Percentiles rank a stretch among this genome's conserved stretches.
phyloP scores from a whole-genome alignment of 2,113 vertebrate genomes.

The Uropsilus gracilis region DNA sequence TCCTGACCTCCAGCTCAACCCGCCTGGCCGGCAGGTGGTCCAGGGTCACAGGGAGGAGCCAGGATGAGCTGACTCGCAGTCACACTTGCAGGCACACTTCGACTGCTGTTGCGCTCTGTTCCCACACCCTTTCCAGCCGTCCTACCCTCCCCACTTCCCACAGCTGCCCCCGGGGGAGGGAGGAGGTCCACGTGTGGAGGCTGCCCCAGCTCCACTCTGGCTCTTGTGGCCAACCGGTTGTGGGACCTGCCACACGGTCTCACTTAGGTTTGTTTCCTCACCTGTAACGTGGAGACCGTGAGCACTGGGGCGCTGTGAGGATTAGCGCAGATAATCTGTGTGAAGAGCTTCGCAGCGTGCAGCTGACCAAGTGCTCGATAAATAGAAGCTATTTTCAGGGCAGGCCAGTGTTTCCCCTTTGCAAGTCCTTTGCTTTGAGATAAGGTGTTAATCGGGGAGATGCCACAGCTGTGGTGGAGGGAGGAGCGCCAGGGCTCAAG shows the following conservation, averaged over 20 bases:
- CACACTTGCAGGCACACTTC: too few relatives aligned
- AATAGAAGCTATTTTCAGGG: constrained; percentile 66
- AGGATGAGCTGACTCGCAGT: not conserved
- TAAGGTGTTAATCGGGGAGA: not conserved
- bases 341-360: constrained; percentile 62
- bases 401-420: not conserved
- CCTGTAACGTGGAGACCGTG: constrained; percentile 16
- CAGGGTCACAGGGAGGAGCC: not conserved
- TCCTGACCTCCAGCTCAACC: constrained; percentile 1
- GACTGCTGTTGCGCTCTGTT: too few relatives aligned
- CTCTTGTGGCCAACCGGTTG: not conserved
- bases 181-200: not conserved
- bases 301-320: not conserved
- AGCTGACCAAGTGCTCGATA: constrained; percentile 47
- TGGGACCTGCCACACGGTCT: not conserved
- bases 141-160: not conserved
- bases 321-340: constrained; percentile 57
- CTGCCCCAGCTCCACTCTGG: not conserved
- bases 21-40: not conserved
- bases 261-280: constrained; percentile 24
- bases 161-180: not conserved
- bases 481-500: not conserved
- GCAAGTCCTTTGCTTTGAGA: constrained; percentile 33
- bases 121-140: not conserved
- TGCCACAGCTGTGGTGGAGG: not conserved